phyloP scores from a whole-genome alignment of 2,888 invertebrate species.

The Ceramica pisi region DNA sequence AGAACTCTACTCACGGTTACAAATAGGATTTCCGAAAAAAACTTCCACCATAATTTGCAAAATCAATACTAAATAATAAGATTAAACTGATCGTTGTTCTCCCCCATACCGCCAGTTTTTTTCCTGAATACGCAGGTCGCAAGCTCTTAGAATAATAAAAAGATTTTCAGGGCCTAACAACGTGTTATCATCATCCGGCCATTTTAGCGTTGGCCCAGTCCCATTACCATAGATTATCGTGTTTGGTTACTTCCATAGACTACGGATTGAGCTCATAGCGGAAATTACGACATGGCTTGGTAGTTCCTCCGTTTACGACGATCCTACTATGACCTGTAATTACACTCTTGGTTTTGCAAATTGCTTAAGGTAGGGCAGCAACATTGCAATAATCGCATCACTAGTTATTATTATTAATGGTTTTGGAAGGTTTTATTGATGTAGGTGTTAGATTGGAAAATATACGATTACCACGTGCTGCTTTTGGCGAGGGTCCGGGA shows the following conservation, averaged over 20 bases:
- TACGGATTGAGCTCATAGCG: conserved; percentile 29
- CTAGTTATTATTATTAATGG: background rate
- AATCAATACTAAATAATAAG: background rate
- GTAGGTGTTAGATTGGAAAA: background rate
- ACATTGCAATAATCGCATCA: conserved; percentile 32
- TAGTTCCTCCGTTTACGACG: conserved; percentile 27
- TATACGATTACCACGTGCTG: background rate
- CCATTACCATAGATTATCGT: conserved; percentile 33
- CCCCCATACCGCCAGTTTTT: background rate
- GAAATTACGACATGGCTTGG: conserved; percentile 53
- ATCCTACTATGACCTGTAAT: conserved; percentile 40
- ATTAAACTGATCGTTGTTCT: background rate
- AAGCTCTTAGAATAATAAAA: conserved; percentile 22
- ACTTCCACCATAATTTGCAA: background rate
- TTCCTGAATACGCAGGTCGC: background rate
- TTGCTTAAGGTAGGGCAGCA: background rate
- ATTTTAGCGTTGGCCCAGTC: background rate
- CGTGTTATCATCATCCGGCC: background rate
- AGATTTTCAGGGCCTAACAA: background rate
- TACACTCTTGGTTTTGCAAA: conserved; percentile 25
- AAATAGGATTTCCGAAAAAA: background rate
- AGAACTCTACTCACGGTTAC: background rate
- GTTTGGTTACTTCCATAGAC: conserved; percentile 44
- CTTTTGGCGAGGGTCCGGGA: too few relatives aligned
- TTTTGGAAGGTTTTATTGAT: background rate